These are phyloP conservation scores for Drosophila setosimentum DNA, from an alignment of 2,888 invertebrate genomes.

Conservation along the genomic window DNA sequence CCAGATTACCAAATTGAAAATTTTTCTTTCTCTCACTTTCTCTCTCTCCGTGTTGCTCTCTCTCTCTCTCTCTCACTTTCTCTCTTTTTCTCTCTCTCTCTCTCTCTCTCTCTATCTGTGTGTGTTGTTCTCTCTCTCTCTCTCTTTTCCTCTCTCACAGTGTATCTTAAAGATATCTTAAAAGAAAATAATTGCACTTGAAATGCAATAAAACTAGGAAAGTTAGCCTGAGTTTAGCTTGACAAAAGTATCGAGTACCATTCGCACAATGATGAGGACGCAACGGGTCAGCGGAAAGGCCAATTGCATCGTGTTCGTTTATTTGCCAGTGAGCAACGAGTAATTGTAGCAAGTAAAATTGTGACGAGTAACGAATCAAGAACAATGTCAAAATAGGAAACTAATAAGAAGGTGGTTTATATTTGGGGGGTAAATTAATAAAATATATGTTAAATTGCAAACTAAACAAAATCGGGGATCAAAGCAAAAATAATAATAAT, in stretches of 20 bases:
- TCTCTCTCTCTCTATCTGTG: neutral
- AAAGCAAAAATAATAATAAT: conserved; percentile 1
- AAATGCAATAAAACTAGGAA: conserved; percentile 11
- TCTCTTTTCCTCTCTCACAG: conserved; percentile 15
- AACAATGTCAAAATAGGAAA: neutral
- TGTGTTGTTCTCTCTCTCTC: conserved; percentile 2
- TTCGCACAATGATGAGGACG: neutral
- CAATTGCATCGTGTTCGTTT: neutral
- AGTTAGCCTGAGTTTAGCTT: conserved; percentile 6
- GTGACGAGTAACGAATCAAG: conserved; percentile 2
- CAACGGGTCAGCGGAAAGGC: conserved; percentile 4
- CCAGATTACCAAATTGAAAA: conserved; percentile 3
- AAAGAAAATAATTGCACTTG: conserved; percentile 26
- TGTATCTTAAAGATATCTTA: conserved; percentile 5
- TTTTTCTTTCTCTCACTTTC: neutral
- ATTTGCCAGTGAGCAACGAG: neutral
- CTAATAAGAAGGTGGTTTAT: neutral
- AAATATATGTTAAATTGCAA: neutral
- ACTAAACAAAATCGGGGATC: conserved; percentile 1
- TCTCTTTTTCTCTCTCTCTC: neutral
- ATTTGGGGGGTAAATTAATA: neutral
- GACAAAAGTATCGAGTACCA: conserved; percentile 10
- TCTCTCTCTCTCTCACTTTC: neutral
- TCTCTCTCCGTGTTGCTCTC: neutral
- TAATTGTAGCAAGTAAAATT: conserved; percentile 10